Conservation (phyloP, 2,113 vertebrate species). For the Anarhynchus alexandrinus region DNA sequence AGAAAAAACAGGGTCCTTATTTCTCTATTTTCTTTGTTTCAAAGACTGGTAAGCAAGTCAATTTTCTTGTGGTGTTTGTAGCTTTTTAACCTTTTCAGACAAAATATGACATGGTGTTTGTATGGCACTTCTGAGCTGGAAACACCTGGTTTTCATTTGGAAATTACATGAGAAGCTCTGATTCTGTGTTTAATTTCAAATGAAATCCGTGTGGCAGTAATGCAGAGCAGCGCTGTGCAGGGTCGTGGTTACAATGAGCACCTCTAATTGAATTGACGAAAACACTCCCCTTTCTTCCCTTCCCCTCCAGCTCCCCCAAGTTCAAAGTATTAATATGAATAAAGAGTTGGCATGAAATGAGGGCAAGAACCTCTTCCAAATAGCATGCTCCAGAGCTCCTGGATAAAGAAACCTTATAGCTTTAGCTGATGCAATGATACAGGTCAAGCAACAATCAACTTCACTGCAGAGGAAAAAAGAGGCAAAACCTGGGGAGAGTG, state of each 20-base stretch:
- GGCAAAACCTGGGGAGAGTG: neutral
- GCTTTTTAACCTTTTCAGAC: neutral
- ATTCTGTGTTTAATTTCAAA: slow-evolving; percentile 47
- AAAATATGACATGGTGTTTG: slow-evolving; percentile 10
- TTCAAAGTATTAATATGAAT: slow-evolving; percentile 6
- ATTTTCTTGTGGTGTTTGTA: neutral
- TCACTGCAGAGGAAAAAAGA: neutral
- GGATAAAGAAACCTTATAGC: neutral
- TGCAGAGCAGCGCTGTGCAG: neutral
- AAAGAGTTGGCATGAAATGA: neutral
- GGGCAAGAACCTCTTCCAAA: neutral
- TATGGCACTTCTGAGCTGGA: neutral
- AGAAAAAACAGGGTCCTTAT: neutral
- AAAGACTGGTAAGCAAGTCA: neutral
- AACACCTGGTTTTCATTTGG: slow-evolving; percentile 54
- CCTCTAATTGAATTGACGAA: slow-evolving; percentile 29
- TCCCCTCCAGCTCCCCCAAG: neutral
- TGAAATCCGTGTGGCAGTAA: slow-evolving; percentile 43
- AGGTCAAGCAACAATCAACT: neutral
- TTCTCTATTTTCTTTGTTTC: neutral
- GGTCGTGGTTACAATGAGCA: neutral
- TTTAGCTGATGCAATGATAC: neutral
- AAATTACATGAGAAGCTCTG: slow-evolving; percentile 27
- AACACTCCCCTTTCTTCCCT: neutral
- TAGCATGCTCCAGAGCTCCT: neutral